A percentile compares a stretch with the other conserved stretches of the same genome.
These are phyloP conservation scores for Drymonia ruficornis DNA, from an alignment of 2,888 invertebrate species.

Conservation along the genomic window DNA sequence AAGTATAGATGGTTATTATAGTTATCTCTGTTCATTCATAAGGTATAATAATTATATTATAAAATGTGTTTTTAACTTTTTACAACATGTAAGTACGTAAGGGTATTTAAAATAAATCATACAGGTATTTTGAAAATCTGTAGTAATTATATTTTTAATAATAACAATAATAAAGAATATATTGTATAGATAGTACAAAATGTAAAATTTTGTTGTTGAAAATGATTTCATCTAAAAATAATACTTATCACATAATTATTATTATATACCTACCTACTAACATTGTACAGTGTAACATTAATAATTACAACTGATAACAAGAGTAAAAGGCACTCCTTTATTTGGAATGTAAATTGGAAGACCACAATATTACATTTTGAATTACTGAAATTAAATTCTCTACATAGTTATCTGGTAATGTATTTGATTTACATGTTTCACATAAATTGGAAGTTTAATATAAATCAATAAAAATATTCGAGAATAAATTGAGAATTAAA, in stretches of 20 bases:
- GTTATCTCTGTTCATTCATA: too few relatives aligned
- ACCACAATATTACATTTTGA: conserved; percentile 3
- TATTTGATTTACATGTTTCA: too few relatives aligned
- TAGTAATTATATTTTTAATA: conserved; percentile 1
- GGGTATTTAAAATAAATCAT: neutral
- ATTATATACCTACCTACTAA: neutral
- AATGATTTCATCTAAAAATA: neutral
- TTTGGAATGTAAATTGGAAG: conserved; percentile 28
- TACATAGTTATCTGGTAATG: too few relatives aligned
- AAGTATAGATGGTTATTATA: too few relatives aligned
- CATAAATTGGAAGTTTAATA: too few relatives aligned
- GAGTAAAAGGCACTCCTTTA: neutral
- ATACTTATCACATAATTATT: neutral
- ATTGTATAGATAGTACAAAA: neutral
- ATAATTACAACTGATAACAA: neutral
- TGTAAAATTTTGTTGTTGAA: too few relatives aligned
- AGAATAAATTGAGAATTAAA: too few relatives aligned
- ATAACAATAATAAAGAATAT: neutral
- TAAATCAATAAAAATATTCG: too few relatives aligned
- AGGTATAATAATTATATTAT: too few relatives aligned
- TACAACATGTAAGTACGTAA: neutral
- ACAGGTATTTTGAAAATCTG: neutral
- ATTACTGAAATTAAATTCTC: too few relatives aligned
- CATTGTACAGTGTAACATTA: neutral
- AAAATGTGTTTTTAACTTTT: too few relatives aligned